Base-by-base conservation (phyloP, 2,797 vertebrate genomes). In the Pygocentrus nattereri region DNA sequence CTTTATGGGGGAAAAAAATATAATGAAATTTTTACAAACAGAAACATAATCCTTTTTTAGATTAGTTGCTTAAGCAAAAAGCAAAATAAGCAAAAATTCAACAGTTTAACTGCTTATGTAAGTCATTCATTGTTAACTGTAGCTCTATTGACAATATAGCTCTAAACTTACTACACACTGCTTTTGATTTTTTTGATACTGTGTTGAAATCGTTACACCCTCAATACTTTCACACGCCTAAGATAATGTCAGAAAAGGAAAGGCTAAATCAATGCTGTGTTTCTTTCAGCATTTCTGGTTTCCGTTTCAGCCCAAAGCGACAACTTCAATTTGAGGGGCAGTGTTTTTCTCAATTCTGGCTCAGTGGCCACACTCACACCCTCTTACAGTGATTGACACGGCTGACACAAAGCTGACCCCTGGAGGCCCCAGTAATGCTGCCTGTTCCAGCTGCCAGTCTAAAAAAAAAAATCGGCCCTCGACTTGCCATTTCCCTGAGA, bases 341-440 rank as follows among this genome's bases (percentile, higher is more conserved):
- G 69, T 54, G 34, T 61, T 74, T 73, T 79, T 85, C 74, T 85
- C 21, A 74, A 5, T 34, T 70, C 27, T 31, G 71, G 64, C 49
- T 78, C 34, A 74, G 62, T 69, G 71, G 75, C 61, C 69, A 72
- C 71, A 62, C 78, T 61, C 54, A 18, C 52, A 15, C 74, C 31
- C 47, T 69, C 61, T 65, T 72, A 30, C 10, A 31, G 61, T 80
- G 76, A 85, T 41, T 74, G 76, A 81, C 81, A 81, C 5, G 11
- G 19, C 73, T 80, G 79, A 78, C 82, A 82, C 54, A 74, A 78
- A 84, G 79, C 80, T 78, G 77, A 84, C 79, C 84, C 84, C 49
- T 8, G 23, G 77, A 58, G 65, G 23, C 83, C 59, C 69, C 21
- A 34, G 67, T 41, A 58, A 3, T 2, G 47, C 71, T 25, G 78